Evolutionary conservation across 2,797 vertebrate species (phyloP).

Genomic region (Apodemus agrarius): DNA sequence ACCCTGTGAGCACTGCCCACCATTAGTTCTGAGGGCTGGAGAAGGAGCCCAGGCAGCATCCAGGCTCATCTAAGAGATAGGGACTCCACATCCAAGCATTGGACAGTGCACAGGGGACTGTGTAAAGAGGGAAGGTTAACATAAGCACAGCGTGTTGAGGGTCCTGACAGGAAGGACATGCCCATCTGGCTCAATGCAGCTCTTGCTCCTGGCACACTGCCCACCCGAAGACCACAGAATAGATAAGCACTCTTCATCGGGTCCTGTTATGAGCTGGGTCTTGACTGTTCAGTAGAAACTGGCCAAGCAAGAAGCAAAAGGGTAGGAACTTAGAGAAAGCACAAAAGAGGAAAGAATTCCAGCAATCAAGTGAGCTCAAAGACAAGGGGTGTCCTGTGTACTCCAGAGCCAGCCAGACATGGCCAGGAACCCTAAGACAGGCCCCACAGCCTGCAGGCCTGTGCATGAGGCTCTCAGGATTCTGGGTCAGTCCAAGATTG

Average conservation of each 20-base stretch:
- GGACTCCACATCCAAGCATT: neutral
- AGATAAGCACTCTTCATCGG: neutral
- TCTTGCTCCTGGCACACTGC: neutral
- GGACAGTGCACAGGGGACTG: neutral
- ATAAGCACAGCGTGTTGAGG: neutral
- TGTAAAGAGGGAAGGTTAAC: neutral
- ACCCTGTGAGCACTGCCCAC: neutral
- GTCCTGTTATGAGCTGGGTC: neutral
- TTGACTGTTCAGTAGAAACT: neutral
- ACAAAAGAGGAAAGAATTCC: neutral
- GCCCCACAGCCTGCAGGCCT: neutral
- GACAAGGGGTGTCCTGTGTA: no score
- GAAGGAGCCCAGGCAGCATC: neutral
- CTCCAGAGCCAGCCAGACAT: neutral
- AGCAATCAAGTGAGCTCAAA: neutral
- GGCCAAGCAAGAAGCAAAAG: neutral
- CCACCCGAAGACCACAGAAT: neutral
- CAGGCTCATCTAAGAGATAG: neutral
- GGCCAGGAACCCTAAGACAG: rapidly evolving
- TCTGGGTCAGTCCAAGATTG: rapidly evolving
- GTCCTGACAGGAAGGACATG: neutral
- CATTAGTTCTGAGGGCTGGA: no score
- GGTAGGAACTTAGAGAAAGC: neutral
- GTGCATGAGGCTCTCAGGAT: neutral
- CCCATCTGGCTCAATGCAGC: neutral